Conservation (phyloP, 1,140 invertebrate species). For the Carcinoscorpius rotundicauda region DNA sequence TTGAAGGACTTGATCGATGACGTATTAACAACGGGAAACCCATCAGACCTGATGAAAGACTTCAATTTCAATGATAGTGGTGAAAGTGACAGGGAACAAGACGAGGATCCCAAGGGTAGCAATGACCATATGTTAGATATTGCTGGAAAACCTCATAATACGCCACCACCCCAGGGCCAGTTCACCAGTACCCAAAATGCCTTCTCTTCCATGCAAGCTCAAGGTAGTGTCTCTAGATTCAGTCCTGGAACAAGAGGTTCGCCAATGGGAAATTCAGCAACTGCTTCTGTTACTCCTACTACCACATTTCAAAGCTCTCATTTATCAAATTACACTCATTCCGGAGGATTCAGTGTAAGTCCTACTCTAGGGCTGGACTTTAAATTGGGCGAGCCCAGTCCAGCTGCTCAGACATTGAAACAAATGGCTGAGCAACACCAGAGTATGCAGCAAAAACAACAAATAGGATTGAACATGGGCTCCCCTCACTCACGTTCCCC, state of each 20-base stretch:
- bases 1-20: slow-evolving; percentile 80
- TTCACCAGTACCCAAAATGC: background rate
- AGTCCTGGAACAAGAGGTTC: background rate
- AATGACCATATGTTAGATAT: background rate
- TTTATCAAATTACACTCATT: slow-evolving; percentile 7
- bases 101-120: slow-evolving; percentile 48
- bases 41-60: slow-evolving; percentile 54
- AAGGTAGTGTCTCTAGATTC: background rate
- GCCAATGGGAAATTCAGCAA: background rate
- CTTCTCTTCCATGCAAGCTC: background rate
- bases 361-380: slow-evolving; percentile 26
- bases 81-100: slow-evolving; percentile 1
- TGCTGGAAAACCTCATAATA: background rate
- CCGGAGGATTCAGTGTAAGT: background rate
- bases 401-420: slow-evolving; percentile 83
- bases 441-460: slow-evolving; percentile 52
- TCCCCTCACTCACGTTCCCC: background rate
- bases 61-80: slow-evolving; percentile 38
- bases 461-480: slow-evolving; percentile 5
- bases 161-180: background rate
- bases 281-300: background rate
- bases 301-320: background rate
- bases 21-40: slow-evolving; percentile 42
- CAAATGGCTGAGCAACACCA: slow-evolving; percentile 95
- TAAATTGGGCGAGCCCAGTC: slow-evolving; percentile 39